Base-by-base conservation (phyloP, 1,140 invertebrate genomes). In the Drosophila auraria region DNA sequence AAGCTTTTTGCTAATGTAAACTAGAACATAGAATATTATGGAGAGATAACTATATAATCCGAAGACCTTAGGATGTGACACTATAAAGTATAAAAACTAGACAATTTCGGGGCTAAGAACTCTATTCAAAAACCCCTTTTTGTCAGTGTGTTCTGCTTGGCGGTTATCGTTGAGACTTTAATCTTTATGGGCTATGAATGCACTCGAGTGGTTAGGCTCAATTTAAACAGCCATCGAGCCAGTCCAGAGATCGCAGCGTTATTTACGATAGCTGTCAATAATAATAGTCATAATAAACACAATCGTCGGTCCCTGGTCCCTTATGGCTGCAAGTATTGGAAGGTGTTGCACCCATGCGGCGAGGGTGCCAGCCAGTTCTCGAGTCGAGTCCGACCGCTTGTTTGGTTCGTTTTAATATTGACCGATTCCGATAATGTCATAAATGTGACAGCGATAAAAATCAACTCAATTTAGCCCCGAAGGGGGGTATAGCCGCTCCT, bases 361-460 rank as follows among this genome's bases (percentile, higher is more conserved):
- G 71, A 66, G 65, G 66, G 72, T 63, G 54, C 62, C 33, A 17
- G 20, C 33, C 53, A 11, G 33, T 20, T 60, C 15, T 61, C 33
- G 33, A 36, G 9, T 33, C 33, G 9, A 27, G 25, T 30, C 27
- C 33, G 33, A 36, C 11, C 33, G 33, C 33, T 36, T 17, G 30
- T 60, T 60, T 42, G 23, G 54, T 83, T 83, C 81, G 72, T 75
- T 86, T 72, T 68, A 82, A 82, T 87, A 87, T 87, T 87, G 75
- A 87, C 76, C 71, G 71, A 80, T 78, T 57, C 63, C 68, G 83
- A 87, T 87, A 91, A 76, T 80, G 87, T 91, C 87, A 91, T 91
- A 87, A 91, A 91, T 91, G 87, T 91, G 87, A 91, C 87, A 91
- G 87, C 81, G 87, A 91, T 91, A 91, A 87, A 80, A 84, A 91